Conservation (phyloP, 2,797 vertebrate species). For the Clarias platycephalus region DNA sequence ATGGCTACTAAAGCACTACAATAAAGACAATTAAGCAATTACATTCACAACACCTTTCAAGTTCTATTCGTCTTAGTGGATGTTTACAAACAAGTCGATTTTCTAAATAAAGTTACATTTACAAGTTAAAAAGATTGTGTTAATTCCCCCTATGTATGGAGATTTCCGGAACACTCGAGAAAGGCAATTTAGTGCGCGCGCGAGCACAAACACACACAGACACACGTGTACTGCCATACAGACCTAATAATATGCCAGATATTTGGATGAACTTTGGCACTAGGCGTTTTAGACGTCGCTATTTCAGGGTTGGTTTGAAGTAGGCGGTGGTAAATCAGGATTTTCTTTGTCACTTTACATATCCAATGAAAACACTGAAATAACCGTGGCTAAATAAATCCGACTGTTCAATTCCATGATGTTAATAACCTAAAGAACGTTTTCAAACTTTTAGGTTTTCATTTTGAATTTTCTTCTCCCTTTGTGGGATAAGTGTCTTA, state of each 20-base stretch:
- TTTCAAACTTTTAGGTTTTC: not conserved
- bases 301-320: not conserved
- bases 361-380: not conserved
- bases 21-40: too few relatives aligned
- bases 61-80: too few relatives aligned
- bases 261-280: not conserved
- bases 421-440: not conserved
- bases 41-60: too few relatives aligned
- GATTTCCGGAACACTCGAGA: not conserved
- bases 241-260: not conserved
- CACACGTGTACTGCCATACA: not conserved
- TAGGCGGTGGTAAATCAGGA: conserved; percentile 2
- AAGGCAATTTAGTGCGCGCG: too few relatives aligned
- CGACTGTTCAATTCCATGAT: not conserved
- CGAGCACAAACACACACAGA: not conserved
- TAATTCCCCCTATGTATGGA: too few relatives aligned
- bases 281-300: not conserved
- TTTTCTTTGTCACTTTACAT: not conserved
- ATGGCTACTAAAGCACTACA: too few relatives aligned
- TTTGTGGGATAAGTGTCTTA: not conserved
- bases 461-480: not conserved
- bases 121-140: too few relatives aligned
- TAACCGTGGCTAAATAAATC: not conserved
- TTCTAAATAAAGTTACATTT: too few relatives aligned
- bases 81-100: too few relatives aligned